Percentiles rank a stretch among this genome's conserved stretches.
Evolutionary conservation across 2,797 vertebrate genomes (phyloP).

Genomic region (Ciconia nigra): DNA sequence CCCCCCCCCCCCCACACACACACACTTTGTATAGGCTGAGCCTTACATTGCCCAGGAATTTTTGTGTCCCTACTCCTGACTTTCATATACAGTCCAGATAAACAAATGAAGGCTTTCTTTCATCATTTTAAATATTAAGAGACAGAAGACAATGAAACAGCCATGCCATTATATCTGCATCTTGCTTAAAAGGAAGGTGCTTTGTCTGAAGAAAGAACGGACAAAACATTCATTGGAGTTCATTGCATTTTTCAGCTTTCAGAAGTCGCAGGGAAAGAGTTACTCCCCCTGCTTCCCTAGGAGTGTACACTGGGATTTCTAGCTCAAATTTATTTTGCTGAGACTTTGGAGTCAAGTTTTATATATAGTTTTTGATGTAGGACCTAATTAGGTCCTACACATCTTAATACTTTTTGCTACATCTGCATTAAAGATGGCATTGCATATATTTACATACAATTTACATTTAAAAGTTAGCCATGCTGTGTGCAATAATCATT

Average conservation of each 20-base stretch:
- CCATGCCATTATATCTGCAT: neutral
- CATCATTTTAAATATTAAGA: neutral
- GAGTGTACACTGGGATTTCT: conserved; percentile 73
- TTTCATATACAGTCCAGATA: neutral
- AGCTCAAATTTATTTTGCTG: conserved; percentile 72
- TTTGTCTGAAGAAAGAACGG: conserved; percentile 9
- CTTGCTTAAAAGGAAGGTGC: neutral
- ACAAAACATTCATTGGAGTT: conserved; percentile 38
- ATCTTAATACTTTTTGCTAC: conserved; percentile 78
- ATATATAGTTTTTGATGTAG: conserved; percentile 79
- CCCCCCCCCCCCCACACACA: no score
- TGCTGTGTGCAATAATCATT: conserved; percentile 68
- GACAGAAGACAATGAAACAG: conserved; percentile 26
- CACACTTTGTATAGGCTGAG: neutral
- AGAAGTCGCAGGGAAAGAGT: conserved; percentile 23
- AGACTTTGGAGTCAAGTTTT: conserved; percentile 75
- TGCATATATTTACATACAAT: conserved; percentile 79
- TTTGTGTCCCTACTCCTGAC: neutral
- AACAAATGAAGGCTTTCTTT: neutral
- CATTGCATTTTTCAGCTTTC: neutral
- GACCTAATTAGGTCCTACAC: conserved; percentile 77
- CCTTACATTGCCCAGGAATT: neutral
- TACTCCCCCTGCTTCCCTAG: conserved; percentile 38
- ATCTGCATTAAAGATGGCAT: conserved; percentile 79
- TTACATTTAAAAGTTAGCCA: conserved; percentile 75